Conservation (phyloP, 2,888 invertebrate species). For the Dolichomitus sp. region DNA sequence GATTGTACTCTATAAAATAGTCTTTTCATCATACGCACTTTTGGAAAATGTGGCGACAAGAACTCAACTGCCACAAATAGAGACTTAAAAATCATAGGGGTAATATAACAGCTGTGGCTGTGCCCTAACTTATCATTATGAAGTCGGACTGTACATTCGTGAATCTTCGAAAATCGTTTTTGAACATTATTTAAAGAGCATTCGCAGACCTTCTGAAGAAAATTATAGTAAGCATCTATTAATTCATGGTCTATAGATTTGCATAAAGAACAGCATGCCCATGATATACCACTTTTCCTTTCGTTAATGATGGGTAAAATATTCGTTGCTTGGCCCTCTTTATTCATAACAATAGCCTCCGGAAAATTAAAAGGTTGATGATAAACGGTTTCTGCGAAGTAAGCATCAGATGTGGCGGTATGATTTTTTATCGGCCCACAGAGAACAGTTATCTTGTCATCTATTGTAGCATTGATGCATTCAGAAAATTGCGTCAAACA, state of each 20-base stretch:
- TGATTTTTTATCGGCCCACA: constrained; percentile 56
- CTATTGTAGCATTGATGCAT: background rate
- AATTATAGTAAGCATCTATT: constrained; percentile 15
- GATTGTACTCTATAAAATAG: constrained; percentile 40
- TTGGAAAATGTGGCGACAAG: constrained; percentile 66
- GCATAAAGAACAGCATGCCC: constrained; percentile 51
- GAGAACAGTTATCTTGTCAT: constrained; percentile 42
- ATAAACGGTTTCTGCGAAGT: constrained; percentile 62
- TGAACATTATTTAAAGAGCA: constrained; percentile 40
- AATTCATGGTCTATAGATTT: constrained; percentile 16
- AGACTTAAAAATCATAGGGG: constrained; percentile 57
- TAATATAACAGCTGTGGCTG: constrained; percentile 48
- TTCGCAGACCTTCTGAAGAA: constrained; percentile 16
- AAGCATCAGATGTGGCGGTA: constrained; percentile 56
- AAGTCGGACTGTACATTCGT: constrained; percentile 43
- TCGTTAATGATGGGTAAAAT: constrained; percentile 50
- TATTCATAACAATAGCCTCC: constrained; percentile 55
- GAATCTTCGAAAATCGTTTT: constrained; percentile 2
- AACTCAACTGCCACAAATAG: constrained; percentile 62
- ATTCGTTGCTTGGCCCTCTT: constrained; percentile 46
- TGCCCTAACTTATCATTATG: constrained; percentile 52
- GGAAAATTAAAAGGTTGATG: constrained; percentile 26
- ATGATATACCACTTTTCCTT: constrained; percentile 34
- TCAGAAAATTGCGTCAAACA: constrained; percentile 24
- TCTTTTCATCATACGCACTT: constrained; percentile 57